A percentile compares a stretch with the other conserved stretches of the same genome.
Evolutionary conservation across 2,113 vertebrate species (phyloP).

Genomic region (Pteropus alecto): DNA sequence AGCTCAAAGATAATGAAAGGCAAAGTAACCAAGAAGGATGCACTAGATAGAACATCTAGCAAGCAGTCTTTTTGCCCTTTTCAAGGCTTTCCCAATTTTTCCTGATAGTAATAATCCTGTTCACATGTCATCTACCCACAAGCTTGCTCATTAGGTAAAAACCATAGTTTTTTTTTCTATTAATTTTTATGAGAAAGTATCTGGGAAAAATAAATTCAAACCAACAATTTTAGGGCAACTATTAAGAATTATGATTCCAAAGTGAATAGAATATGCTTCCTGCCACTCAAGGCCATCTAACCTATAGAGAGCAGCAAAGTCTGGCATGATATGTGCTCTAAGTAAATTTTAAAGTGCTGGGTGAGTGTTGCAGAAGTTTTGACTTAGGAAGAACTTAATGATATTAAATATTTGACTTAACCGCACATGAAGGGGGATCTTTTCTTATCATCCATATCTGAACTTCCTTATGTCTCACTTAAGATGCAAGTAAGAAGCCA

Average conservation of each 20-base stretch:
- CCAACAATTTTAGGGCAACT: neutral
- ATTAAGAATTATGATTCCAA: neutral
- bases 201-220: neutral
- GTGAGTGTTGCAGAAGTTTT: neutral
- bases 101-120: neutral
- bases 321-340: neutral
- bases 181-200: constrained; percentile 19
- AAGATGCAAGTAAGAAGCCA: neutral
- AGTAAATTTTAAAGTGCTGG: neutral
- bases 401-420: neutral
- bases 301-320: neutral
- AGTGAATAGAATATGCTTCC: neutral
- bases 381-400: neutral
- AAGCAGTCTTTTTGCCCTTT: neutral
- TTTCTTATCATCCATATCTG: neutral
- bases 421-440: neutral
- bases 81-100: neutral
- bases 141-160: neutral
- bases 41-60: neutral
- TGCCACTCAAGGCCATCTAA: neutral
- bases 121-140: neutral
- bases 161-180: neutral
- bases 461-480: neutral
- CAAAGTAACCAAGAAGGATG: neutral
- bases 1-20: neutral